These are phyloP conservation scores for Drosophila vallismaia DNA, from an alignment of 2,888 invertebrate species.

Conservation along the genomic window DNA sequence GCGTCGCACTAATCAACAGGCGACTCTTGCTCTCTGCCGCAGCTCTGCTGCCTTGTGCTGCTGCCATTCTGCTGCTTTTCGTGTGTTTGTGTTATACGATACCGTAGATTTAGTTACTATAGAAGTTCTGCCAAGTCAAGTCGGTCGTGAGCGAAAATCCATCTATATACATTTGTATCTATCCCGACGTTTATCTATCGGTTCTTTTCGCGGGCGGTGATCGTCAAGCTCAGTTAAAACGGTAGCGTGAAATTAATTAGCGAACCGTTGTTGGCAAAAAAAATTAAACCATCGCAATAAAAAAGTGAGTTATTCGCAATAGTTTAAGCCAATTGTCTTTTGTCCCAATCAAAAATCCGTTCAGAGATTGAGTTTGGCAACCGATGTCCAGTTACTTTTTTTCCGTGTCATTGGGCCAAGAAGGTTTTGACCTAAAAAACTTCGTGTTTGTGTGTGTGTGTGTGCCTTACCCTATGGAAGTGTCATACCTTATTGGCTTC, in stretches of 20 bases:
- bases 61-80: slow-evolving; percentile 28
- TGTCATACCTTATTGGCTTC: slow-evolving; percentile 49
- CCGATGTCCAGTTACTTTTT: too few relatives aligned
- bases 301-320: slow-evolving; percentile 53
- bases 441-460: slow-evolving; percentile 23
- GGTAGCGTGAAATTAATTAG: slow-evolving; percentile 51
- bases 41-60: slow-evolving; percentile 12
- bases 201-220: slow-evolving; percentile 24
- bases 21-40: slow-evolving; percentile 42
- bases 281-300: not conserved
- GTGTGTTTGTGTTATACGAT: slow-evolving; percentile 76
- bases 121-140: slow-evolving; percentile 81
- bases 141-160: slow-evolving; percentile 58
- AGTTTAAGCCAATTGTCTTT: slow-evolving; percentile 10
- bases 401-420: slow-evolving; percentile 44
- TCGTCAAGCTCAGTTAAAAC: slow-evolving; percentile 48
- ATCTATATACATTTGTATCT: not conserved
- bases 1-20: slow-evolving; percentile 50
- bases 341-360: slow-evolving; percentile 10
- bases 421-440: slow-evolving; percentile 46
- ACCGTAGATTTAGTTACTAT: slow-evolving; percentile 80
- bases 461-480: not conserved
- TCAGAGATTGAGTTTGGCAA: slow-evolving; percentile 46
- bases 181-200: not conserved
- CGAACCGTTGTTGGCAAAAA: slow-evolving; percentile 21